phyloP scores from a whole-genome alignment of 2,113 vertebrate species.

The Labeo catla region DNA sequence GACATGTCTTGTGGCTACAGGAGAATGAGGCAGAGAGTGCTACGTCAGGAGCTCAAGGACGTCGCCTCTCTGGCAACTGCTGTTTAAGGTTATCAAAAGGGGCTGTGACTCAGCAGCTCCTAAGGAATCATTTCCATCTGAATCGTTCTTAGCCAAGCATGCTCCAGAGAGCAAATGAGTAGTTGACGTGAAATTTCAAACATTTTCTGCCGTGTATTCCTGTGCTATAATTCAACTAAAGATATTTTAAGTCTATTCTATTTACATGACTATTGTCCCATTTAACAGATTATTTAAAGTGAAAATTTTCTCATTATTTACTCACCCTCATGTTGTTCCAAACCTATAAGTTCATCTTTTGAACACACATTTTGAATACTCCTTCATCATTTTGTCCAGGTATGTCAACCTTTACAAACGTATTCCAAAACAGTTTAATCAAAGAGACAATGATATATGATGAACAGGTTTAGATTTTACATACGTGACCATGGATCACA shows the following conservation, averaged over 20 bases:
- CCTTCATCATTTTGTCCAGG: not conserved
- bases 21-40: conserved; percentile 42
- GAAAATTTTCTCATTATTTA: not conserved
- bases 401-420: not conserved
- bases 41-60: conserved; percentile 28
- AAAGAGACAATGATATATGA: not conserved
- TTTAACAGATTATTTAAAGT: not conserved
- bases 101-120: conserved; percentile 14
- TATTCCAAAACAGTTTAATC: not conserved
- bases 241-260: no score
- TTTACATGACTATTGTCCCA: not conserved
- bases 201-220: not conserved
- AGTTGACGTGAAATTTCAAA: not conserved
- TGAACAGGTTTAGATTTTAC: not conserved
- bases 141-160: not conserved
- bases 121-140: conserved; percentile 32
- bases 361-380: not conserved
- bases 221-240: not conserved
- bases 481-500: no score
- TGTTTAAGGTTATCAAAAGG: conserved; percentile 20
- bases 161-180: not conserved
- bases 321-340: not conserved
- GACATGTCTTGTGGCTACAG: conserved; percentile 35
- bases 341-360: not conserved
- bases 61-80: not conserved